A percentile compares a stretch with the other conserved stretches of the same genome.
Conservation (phyloP, 2,113 vertebrate species). For the Perca fluviatilis region DNA sequence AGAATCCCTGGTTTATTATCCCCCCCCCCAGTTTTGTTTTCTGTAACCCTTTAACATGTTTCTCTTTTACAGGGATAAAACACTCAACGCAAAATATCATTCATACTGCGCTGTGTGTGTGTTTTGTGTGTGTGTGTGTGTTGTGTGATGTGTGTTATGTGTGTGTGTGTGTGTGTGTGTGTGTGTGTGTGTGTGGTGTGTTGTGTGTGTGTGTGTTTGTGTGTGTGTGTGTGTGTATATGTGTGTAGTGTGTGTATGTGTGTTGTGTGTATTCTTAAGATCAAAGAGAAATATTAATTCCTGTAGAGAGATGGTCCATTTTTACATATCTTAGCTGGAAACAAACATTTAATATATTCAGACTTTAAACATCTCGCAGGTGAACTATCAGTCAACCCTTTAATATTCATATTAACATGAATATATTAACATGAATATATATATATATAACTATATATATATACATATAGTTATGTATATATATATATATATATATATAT, state of each 20-base stretch:
- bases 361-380: not conserved
- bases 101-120: constrained; percentile 17
- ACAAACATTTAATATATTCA: not conserved
- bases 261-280: constrained; percentile 17
- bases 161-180: constrained; percentile 3
- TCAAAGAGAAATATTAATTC: constrained; percentile 57
- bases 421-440: too few relatives aligned
- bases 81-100: constrained; percentile 45
- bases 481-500: too few relatives aligned
- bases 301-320: constrained; percentile 22
- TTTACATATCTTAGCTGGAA: not conserved
- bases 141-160: not conserved
- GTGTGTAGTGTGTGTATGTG: not conserved
- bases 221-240: not conserved
- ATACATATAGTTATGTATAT: not conserved
- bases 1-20: too few relatives aligned
- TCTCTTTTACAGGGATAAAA: constrained; percentile 73
- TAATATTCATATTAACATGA: too few relatives aligned
- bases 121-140: too few relatives aligned
- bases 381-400: not conserved
- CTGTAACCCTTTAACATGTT: constrained; percentile 70
- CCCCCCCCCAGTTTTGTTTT: constrained; percentile 41
- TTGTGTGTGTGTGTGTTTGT: constrained; percentile 10
- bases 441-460: too few relatives aligned
- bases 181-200: constrained; percentile 7